These are phyloP conservation scores for Gymnocephalus cernua DNA, from an alignment of 2,113 vertebrate species.

Conservation along the genomic window DNA sequence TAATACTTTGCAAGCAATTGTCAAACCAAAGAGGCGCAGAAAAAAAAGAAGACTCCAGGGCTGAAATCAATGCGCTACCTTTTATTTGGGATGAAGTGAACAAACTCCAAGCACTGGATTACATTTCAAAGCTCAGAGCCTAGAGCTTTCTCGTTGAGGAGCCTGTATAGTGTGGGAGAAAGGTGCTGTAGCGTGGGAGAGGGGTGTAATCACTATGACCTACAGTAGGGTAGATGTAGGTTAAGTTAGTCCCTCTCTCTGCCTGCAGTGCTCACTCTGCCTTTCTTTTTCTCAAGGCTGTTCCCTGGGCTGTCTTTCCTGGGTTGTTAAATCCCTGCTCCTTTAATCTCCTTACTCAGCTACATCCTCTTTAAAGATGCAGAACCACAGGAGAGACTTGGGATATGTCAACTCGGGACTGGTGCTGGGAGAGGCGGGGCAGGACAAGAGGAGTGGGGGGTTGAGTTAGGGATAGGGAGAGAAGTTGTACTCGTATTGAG, in stretches of 20 bases:
- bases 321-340: constrained; percentile 86
- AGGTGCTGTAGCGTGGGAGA: constrained; percentile 68
- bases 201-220: constrained; percentile 75
- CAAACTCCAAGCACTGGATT: constrained; percentile 72
- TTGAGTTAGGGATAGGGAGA: neutral
- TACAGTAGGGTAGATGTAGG: constrained; percentile 79
- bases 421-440: constrained; percentile 49
- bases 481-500: constrained; percentile 3
- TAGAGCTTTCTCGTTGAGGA: constrained; percentile 53
- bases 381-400: constrained; percentile 73
- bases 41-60: constrained; percentile 47
- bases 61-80: constrained; percentile 68
- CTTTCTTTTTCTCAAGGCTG: constrained; percentile 69
- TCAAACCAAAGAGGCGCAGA: constrained; percentile 54
- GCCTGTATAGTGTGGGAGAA: constrained; percentile 67
- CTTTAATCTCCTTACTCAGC: constrained; percentile 87
- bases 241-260: constrained; percentile 72
- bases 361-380: constrained; percentile 90
- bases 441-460: constrained; percentile 7
- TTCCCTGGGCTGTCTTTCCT: constrained; percentile 79
- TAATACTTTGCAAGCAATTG: constrained; percentile 64
- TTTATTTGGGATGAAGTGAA: constrained; percentile 67
- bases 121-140: constrained; percentile 71
- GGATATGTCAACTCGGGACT: constrained; percentile 55
- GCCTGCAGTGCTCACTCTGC: constrained; percentile 59